Conservation (phyloP, 1,140 invertebrate genomes). For the Lasaia peninsularis region DNA sequence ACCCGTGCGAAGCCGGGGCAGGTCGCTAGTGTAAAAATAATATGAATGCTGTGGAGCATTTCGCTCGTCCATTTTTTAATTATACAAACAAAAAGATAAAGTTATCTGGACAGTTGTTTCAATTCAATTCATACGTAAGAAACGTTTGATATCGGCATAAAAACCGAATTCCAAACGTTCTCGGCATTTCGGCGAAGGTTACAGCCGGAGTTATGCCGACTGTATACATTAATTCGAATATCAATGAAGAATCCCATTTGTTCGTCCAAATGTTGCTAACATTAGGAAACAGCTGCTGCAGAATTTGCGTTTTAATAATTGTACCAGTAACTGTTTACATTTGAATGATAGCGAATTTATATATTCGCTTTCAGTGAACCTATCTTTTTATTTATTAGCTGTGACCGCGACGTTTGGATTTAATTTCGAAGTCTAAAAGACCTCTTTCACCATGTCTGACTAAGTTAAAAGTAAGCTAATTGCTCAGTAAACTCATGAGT, state of each 20-base stretch:
- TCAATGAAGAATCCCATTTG: slow-evolving; percentile 5
- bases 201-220: background rate
- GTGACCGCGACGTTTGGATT: no score
- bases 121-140: background rate
- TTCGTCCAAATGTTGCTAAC: background rate
- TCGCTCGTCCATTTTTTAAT: background rate
- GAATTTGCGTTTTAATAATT: background rate
- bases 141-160: background rate
- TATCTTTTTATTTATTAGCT: no score
- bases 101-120: background rate
- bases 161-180: background rate
- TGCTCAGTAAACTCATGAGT: no score
- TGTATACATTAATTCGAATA: slow-evolving; percentile 7
- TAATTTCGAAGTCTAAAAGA: no score
- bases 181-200: slow-evolving; percentile 1
- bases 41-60: background rate
- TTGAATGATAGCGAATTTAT: no score
- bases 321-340: no score
- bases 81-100: background rate
- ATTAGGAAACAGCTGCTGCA: background rate
- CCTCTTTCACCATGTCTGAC: no score
- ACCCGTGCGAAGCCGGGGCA: no score
- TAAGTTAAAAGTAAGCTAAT: no score
- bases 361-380: no score
- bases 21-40: no score